A percentile compares a stretch with the other conserved stretches of the same genome.
Evolutionary conservation across 2,113 vertebrate species (phyloP).

Genomic region (Pteropus alecto): DNA sequence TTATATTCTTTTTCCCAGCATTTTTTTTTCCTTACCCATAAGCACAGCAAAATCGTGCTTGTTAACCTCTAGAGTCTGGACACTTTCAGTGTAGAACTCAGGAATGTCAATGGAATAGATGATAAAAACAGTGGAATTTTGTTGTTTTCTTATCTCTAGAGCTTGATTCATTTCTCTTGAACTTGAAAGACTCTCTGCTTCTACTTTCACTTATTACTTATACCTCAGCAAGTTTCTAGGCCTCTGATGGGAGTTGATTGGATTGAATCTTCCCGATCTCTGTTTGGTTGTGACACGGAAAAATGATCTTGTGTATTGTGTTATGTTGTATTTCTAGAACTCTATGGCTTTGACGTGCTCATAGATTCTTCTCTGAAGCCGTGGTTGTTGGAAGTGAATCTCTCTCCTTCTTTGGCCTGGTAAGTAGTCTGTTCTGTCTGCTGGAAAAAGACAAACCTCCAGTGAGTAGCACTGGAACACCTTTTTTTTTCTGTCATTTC

Average conservation of each 20-base stretch:
- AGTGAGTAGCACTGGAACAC: not conserved
- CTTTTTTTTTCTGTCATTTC: slow-evolving; percentile 25
- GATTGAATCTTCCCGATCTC: not conserved
- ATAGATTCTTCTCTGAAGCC: slow-evolving; percentile 97
- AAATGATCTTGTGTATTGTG: slow-evolving; percentile 51
- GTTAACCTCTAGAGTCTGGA: not conserved
- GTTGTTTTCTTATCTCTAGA: not conserved
- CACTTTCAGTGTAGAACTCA: not conserved
- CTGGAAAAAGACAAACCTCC: slow-evolving; percentile 1
- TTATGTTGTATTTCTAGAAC: slow-evolving; percentile 86
- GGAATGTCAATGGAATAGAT: not conserved
- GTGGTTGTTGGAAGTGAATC: slow-evolving; percentile 98
- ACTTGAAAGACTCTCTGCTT: not conserved
- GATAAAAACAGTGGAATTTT: not conserved
- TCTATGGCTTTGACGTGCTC: slow-evolving; percentile 98
- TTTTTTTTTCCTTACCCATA: not conserved
- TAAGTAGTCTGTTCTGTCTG: slow-evolving; percentile 86
- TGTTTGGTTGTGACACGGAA: not conserved
- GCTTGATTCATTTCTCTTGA: slow-evolving; percentile 16
- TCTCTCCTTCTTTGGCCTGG: slow-evolving; percentile 97
- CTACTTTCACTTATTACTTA: not conserved
- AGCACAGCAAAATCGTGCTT: not conserved
- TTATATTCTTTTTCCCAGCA: not conserved
- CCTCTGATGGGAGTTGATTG: not conserved
- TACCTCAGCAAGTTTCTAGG: not conserved